A percentile compares a stretch with the other conserved stretches of the same genome.
Conservation (phyloP, 2,113 vertebrate species). For the Chaetodon auriga region DNA sequence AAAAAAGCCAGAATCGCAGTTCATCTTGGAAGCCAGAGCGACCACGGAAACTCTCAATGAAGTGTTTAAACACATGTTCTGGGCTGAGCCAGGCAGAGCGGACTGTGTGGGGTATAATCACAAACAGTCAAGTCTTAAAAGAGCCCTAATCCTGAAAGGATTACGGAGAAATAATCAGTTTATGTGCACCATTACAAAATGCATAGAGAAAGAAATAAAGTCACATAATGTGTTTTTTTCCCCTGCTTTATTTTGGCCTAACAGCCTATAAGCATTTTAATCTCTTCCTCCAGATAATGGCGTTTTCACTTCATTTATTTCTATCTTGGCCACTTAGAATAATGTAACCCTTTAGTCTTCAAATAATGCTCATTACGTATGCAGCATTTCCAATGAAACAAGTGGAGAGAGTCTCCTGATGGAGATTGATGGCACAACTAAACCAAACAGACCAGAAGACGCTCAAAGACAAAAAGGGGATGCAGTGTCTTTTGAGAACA, state of each 20-base stretch:
- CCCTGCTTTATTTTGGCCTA: constrained; percentile 52
- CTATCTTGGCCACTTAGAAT: constrained; percentile 72
- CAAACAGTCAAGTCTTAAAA: constrained; percentile 76
- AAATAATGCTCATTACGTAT: constrained; percentile 74
- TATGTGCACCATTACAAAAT: constrained; percentile 75
- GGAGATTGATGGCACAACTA: constrained; percentile 71
- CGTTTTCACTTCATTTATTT: constrained; percentile 82
- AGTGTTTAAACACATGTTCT: constrained; percentile 83
- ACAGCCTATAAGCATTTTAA: constrained; percentile 66
- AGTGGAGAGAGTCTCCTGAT: constrained; percentile 64
- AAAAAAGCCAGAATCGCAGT: constrained; percentile 68
- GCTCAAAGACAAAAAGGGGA: constrained; percentile 36
- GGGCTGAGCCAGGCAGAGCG: constrained; percentile 62
- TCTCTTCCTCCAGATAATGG: constrained; percentile 74
- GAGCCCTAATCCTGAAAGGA: constrained; percentile 72
- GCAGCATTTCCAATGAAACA: constrained; percentile 74
- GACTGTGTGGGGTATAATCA: constrained; percentile 82
- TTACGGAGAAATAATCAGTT: constrained; percentile 77
- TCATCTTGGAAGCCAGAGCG: constrained; percentile 66
- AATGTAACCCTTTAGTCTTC: constrained; percentile 69
- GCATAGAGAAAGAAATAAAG: constrained; percentile 64
- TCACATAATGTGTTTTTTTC: constrained; percentile 55
- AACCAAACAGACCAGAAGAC: constrained; percentile 51
- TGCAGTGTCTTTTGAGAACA: constrained; percentile 38
- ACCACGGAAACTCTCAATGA: constrained; percentile 75